phyloP scores from a whole-genome alignment of 1,140 invertebrate species.

The Papilio aristodemus region DNA sequence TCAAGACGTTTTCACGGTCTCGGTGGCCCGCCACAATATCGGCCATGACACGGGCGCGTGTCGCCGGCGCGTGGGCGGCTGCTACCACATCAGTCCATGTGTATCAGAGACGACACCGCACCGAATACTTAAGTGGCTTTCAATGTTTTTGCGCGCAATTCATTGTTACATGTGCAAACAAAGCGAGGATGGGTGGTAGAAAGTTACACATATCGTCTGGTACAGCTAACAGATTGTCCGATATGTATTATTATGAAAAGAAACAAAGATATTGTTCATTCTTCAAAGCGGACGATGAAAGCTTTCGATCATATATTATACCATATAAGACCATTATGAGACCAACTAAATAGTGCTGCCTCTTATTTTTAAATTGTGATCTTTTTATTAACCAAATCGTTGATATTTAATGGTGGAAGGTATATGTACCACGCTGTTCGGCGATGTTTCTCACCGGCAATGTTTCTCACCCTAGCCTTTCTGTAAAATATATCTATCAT shows the following conservation, averaged over 20 bases:
- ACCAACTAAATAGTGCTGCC: too few relatives aligned
- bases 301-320: background rate
- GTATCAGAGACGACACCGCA: slow-evolving; percentile 11
- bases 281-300: background rate
- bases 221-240: background rate
- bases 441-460: too few relatives aligned
- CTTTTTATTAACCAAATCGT: too few relatives aligned
- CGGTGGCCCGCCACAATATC: slow-evolving; percentile 55
- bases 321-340: too few relatives aligned
- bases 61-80: slow-evolving; percentile 42
- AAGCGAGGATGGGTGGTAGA: slow-evolving; percentile 16
- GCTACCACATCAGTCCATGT: slow-evolving; percentile 11
- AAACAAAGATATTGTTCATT: background rate
- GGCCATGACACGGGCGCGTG: slow-evolving; percentile 56
- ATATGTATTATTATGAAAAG: background rate
- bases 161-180: slow-evolving; percentile 13
- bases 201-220: background rate
- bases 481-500: too few relatives aligned
- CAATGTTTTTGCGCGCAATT: slow-evolving; percentile 23
- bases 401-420: too few relatives aligned
- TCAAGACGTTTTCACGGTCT: slow-evolving; percentile 73
- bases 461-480: too few relatives aligned
- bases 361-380: too few relatives aligned
- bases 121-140: slow-evolving; percentile 14
- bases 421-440: too few relatives aligned